Evolutionary conservation across 2,797 vertebrate species (phyloP).

Genomic region (Cyclura pinguis): DNA sequence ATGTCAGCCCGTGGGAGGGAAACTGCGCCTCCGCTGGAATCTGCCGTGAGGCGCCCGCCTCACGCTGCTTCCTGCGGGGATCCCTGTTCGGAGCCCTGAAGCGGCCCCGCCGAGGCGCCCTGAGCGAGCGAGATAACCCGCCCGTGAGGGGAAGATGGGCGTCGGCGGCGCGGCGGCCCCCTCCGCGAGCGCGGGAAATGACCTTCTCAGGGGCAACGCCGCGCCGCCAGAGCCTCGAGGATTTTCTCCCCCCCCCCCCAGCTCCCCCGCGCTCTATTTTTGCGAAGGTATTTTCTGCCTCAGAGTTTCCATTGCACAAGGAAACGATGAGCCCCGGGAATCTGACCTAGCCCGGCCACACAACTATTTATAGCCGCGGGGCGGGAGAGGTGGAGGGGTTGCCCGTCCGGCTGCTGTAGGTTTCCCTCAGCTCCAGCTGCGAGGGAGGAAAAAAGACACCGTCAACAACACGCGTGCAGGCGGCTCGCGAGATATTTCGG

Average conservation of each 20-base stretch:
- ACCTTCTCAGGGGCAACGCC: neutral
- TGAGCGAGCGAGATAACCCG: no score
- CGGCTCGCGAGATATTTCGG: neutral
- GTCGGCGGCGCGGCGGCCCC: no score
- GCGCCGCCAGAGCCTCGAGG: neutral
- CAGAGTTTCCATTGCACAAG: constrained; percentile 76
- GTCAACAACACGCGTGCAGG: neutral
- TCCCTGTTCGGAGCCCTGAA: no score
- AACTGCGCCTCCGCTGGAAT: neutral
- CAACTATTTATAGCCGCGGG: constrained; percentile 34
- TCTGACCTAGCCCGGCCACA: constrained; percentile 60
- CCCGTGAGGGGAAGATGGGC: no score
- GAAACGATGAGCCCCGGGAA: constrained; percentile 66
- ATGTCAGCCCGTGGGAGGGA: neutral
- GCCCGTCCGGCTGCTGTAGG: neutral
- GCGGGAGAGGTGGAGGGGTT: neutral
- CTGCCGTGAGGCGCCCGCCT: no score
- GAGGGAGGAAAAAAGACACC: neutral
- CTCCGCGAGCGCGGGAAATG: neutral
- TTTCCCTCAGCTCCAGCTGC: neutral
- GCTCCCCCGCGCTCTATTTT: constrained; percentile 75
- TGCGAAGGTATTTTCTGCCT: constrained; percentile 74
- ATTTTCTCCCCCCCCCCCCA: constrained; percentile 27
- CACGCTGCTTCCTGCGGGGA: no score
- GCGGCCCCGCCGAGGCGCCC: no score